phyloP scores from a whole-genome alignment of 2,797 vertebrate species.

The Darevskia nairensis region DNA sequence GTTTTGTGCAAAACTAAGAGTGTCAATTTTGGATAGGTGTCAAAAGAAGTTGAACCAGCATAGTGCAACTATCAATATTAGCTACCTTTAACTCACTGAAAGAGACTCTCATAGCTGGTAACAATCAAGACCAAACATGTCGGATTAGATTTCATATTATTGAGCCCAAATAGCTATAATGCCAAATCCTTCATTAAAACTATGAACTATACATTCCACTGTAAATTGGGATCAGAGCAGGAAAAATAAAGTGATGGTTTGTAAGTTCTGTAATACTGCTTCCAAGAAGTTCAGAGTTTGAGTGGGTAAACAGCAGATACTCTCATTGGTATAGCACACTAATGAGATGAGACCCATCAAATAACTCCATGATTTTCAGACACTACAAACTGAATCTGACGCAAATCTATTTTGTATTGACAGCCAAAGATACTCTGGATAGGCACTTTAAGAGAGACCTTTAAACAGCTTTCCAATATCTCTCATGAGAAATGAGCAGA shows the following conservation, averaged over 20 bases:
- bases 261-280: slow-evolving; percentile 45
- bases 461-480: slow-evolving; percentile 58
- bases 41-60: background rate
- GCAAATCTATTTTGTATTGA: slow-evolving; percentile 68
- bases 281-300: slow-evolving; percentile 28
- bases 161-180: background rate
- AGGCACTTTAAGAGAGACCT: slow-evolving; percentile 66
- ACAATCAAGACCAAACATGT: background rate
- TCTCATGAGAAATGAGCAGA: background rate
- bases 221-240: slow-evolving; percentile 56
- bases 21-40: background rate
- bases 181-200: background rate
- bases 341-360: slow-evolving; percentile 42
- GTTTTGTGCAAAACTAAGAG: background rate
- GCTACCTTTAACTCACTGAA: background rate
- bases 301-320: slow-evolving; percentile 56
- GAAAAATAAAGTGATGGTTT: slow-evolving; percentile 27
- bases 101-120: background rate
- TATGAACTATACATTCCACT: slow-evolving; percentile 25
- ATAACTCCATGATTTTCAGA: slow-evolving; percentile 63
- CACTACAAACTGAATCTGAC: slow-evolving; percentile 64
- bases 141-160: background rate
- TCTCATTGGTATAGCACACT: slow-evolving; percentile 39
- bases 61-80: background rate
- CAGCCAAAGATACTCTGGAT: slow-evolving; percentile 57